phyloP scores from a whole-genome alignment of 2,113 vertebrate genomes.

The Pollachius pollachius region DNA sequence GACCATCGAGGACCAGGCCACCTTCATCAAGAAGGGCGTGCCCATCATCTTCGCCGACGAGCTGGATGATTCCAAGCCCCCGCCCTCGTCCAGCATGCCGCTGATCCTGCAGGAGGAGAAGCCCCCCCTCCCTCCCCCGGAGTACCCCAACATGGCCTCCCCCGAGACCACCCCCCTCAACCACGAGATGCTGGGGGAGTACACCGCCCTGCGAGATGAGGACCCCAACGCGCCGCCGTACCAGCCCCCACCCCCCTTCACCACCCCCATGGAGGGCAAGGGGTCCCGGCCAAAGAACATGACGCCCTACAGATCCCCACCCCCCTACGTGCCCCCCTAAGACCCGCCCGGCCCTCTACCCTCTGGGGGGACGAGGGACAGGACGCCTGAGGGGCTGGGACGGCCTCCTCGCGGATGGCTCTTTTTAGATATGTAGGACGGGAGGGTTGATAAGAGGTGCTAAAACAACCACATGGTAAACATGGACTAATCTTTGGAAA shows the following conservation, averaged over 20 bases:
- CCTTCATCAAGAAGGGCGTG: constrained; percentile 97
- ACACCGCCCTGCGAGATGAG: constrained; percentile 90
- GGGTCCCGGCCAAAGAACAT: constrained; percentile 99
- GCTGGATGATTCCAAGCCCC: constrained; percentile 94
- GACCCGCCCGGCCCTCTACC: constrained; percentile 47
- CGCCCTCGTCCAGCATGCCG: constrained; percentile 95
- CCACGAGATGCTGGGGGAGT: constrained; percentile 92
- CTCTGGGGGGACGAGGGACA: constrained; percentile 30
- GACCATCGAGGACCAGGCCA: constrained; percentile 96
- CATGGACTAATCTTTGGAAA: constrained; percentile 39
- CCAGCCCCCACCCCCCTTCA: constrained; percentile 95
- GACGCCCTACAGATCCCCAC: constrained; percentile 99
- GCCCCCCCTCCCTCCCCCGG: constrained; percentile 92
- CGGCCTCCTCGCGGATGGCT: constrained; percentile 57
- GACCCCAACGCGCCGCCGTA: constrained; percentile 96
- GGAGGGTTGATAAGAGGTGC: constrained; percentile 58
- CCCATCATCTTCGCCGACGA: constrained; percentile 97
- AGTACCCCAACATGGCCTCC: constrained; percentile 91
- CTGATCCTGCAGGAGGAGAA: constrained; percentile 97
- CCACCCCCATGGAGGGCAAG: constrained; percentile 94
- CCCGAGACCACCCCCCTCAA: constrained; percentile 92
- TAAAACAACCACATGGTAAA: constrained; percentile 53
- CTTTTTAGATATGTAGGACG: constrained; percentile 57
- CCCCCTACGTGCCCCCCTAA: constrained; percentile 98
- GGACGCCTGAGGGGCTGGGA: constrained; percentile 52